Conservation (phyloP, 2,888 invertebrate species). For the Baronia brevicornis region DNA sequence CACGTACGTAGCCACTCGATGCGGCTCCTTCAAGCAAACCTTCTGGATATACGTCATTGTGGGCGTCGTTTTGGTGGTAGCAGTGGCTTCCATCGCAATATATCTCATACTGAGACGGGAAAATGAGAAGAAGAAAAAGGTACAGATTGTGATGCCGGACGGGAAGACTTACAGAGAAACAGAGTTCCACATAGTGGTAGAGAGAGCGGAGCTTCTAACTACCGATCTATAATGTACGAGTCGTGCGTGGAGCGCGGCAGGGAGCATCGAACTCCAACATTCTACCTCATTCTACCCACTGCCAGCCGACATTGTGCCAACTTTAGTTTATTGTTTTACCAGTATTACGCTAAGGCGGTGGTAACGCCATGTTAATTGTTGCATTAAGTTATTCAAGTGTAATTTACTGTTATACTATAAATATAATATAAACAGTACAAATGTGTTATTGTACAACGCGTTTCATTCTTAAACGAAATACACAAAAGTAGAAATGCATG, state of each 20-base stretch:
- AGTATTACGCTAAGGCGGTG: conserved; percentile 42
- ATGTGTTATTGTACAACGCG: too few relatives aligned
- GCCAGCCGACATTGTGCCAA: conserved; percentile 47
- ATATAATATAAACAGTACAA: too few relatives aligned
- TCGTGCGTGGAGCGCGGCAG: conserved; percentile 24
- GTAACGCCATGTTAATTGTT: conserved; percentile 18
- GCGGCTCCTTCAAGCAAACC: conserved; percentile 57
- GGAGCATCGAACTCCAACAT: conserved; percentile 22
- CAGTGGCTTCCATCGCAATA: conserved; percentile 63
- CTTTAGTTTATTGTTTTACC: conserved; percentile 35
- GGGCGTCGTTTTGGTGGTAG: conserved; percentile 57
- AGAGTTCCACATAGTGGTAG: conserved; percentile 89
- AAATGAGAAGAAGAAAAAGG: conserved; percentile 75
- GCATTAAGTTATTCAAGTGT: conserved; percentile 9
- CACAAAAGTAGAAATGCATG: too few relatives aligned
- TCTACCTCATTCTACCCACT: conserved; percentile 47
- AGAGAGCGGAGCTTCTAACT: conserved; percentile 87
- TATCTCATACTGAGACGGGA: conserved; percentile 61
- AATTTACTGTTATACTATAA: too few relatives aligned
- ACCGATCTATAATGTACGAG: conserved; percentile 78
- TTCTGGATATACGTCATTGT: conserved; percentile 69
- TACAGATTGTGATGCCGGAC: conserved; percentile 86
- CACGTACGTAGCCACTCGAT: conserved; percentile 54
- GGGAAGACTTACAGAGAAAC: conserved; percentile 89
- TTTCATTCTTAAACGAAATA: too few relatives aligned